Conservation (phyloP, 1,140 invertebrate genomes). For the Theocolax elegans region DNA sequence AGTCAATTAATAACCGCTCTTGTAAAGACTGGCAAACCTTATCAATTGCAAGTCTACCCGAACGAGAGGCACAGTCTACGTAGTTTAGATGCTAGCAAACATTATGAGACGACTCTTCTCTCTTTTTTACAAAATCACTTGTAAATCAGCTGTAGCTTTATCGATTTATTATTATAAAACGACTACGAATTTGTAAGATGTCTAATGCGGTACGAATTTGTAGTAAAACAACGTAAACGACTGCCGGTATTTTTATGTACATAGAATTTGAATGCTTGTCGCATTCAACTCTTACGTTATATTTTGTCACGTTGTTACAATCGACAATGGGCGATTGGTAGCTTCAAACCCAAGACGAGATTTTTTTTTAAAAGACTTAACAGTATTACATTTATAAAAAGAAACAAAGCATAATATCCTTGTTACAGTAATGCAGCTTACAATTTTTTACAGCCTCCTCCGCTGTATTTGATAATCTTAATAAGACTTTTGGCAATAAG, state of each 20-base stretch:
- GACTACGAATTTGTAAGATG: slow-evolving; percentile 30
- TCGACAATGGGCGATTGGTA: slow-evolving; percentile 18
- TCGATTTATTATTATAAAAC: slow-evolving; percentile 21
- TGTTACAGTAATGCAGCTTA: slow-evolving; percentile 21
- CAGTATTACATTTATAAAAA: slow-evolving; percentile 38
- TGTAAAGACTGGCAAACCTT: slow-evolving; percentile 90
- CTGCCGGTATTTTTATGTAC: slow-evolving; percentile 57
- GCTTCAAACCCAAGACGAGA: slow-evolving; percentile 38
- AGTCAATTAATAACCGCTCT: slow-evolving; percentile 90
- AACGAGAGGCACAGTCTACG: slow-evolving; percentile 94
- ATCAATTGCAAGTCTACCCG: slow-evolving; percentile 93
- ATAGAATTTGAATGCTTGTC: slow-evolving; percentile 47
- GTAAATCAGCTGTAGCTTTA: slow-evolving; percentile 61
- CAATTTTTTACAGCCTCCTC: slow-evolving; percentile 12
- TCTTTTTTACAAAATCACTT: slow-evolving; percentile 93
- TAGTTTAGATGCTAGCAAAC: slow-evolving; percentile 92
- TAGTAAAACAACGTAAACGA: slow-evolving; percentile 40
- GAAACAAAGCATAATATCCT: slow-evolving; percentile 30
- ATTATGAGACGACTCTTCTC: slow-evolving; percentile 93
- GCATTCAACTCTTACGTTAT: slow-evolving; percentile 29
- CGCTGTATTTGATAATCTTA: slow-evolving; percentile 16
- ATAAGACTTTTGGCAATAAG: slow-evolving; percentile 14
- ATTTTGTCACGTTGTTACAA: slow-evolving; percentile 7
- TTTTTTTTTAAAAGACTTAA: slow-evolving; percentile 43
- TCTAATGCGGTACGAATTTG: slow-evolving; percentile 21